Conservation (phyloP, 2,797 vertebrate species). For the Diplodus sargus region DNA sequence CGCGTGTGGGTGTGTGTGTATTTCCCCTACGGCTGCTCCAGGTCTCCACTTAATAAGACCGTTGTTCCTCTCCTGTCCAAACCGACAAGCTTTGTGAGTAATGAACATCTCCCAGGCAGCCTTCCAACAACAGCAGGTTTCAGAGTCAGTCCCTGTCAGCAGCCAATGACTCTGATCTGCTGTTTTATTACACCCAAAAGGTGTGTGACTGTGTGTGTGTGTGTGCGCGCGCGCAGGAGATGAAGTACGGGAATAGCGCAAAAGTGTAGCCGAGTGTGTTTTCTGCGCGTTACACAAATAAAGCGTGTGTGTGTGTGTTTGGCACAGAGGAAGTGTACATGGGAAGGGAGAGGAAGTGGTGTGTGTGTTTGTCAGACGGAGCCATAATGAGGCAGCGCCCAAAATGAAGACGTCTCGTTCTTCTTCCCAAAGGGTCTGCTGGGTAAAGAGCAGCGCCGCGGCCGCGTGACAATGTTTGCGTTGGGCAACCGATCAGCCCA, state of each 20-base stretch:
- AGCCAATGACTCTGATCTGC: constrained; percentile 79
- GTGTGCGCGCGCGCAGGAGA: background rate
- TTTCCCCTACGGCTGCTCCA: constrained; percentile 78
- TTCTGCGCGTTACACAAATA: constrained; percentile 18
- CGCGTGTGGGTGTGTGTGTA: constrained; percentile 64
- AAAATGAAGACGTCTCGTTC: constrained; percentile 63
- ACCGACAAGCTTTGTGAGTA: constrained; percentile 80
- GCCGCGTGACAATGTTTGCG: constrained; percentile 58
- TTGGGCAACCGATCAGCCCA: constrained; percentile 63
- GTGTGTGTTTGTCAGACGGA: constrained; percentile 53
- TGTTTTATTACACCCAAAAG: constrained; percentile 78
- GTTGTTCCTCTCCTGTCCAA: constrained; percentile 80
- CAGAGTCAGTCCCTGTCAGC: constrained; percentile 81
- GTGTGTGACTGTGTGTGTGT: constrained; percentile 36
- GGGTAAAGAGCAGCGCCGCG: constrained; percentile 66
- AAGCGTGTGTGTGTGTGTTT: constrained; percentile 26
- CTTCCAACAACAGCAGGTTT: constrained; percentile 77
- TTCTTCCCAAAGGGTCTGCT: constrained; percentile 64
- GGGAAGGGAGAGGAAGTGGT: constrained; percentile 39
- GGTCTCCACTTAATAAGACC: constrained; percentile 85
- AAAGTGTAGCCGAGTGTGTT: constrained; percentile 39
- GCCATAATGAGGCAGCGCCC: constrained; percentile 71
- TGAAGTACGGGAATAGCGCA: constrained; percentile 14
- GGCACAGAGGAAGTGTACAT: constrained; percentile 34
- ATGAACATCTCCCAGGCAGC: constrained; percentile 83